These are phyloP conservation scores for Lindbergichthys nudifrons DNA, from an alignment of 2,797 vertebrate genomes.

Conservation along the genomic window DNA sequence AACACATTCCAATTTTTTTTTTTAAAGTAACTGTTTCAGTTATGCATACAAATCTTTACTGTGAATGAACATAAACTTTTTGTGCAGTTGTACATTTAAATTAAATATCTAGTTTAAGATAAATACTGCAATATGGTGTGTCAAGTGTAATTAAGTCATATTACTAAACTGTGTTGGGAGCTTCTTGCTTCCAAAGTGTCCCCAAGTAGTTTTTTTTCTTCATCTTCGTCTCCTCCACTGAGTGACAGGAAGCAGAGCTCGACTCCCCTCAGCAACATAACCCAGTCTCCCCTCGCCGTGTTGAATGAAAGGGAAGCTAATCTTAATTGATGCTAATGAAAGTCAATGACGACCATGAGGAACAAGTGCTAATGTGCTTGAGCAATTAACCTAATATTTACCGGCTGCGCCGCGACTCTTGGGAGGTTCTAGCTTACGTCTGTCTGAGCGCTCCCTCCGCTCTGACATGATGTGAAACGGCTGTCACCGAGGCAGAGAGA, in stretches of 20 bases:
- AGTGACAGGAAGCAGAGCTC: constrained; percentile 44
- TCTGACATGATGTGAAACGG: constrained; percentile 39
- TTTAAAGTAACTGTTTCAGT: too few species aligned
- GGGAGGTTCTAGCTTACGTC: constrained; percentile 58
- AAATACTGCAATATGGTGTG: not conserved
- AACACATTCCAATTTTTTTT: too few species aligned
- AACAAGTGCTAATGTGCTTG: constrained; percentile 74
- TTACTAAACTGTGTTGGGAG: constrained; percentile 9
- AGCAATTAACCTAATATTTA: constrained; percentile 84
- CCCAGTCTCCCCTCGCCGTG: constrained; percentile 34
- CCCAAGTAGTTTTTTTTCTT: constrained; percentile 19
- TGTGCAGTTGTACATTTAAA: not conserved
- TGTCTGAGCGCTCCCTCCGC: constrained; percentile 37
- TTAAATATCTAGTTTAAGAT: not conserved
- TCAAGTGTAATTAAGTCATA: constrained; percentile 15
- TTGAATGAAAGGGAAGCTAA: constrained; percentile 65
- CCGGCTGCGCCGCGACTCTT: constrained; percentile 65
- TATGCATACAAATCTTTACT: too few species aligned
- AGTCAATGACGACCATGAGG: constrained; percentile 69
- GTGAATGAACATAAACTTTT: not conserved
- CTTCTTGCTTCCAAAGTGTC: not conserved
- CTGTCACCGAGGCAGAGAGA: constrained; percentile 20
- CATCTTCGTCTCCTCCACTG: constrained; percentile 11
- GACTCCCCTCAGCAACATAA: constrained; percentile 41
- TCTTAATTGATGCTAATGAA: constrained; percentile 81